A percentile compares a stretch with the other conserved stretches of the same genome.
phyloP scores from a whole-genome alignment of 2,113 vertebrate species.

The Zosterops japonicus region DNA sequence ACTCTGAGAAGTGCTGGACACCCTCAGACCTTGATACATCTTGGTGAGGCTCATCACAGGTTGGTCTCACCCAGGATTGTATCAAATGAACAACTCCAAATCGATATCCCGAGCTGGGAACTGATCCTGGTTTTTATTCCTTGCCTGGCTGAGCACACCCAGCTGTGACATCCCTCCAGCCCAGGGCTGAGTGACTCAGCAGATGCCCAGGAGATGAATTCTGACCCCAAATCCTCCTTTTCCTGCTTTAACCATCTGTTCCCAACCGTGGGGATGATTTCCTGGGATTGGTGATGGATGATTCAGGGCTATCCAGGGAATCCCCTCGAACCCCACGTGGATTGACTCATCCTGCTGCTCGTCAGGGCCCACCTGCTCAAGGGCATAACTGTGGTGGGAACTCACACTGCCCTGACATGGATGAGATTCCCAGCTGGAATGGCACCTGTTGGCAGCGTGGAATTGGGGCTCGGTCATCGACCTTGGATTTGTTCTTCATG shows the following conservation, averaged over 20 bases:
- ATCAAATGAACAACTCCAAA: background rate
- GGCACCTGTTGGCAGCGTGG: background rate
- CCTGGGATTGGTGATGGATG: constrained; percentile 6
- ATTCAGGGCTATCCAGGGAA: constrained; percentile 68
- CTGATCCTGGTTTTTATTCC: background rate
- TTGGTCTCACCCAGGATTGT: background rate
- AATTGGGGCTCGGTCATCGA: background rate
- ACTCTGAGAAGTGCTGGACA: background rate
- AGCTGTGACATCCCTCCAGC: background rate
- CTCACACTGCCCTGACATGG: background rate
- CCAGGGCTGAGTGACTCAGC: constrained; percentile 51
- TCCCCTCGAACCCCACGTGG: constrained; percentile 29
- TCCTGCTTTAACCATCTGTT: constrained; percentile 20
- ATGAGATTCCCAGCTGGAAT: background rate
- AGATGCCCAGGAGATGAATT: background rate
- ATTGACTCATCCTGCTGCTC: constrained; percentile 49
- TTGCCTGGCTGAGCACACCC: background rate
- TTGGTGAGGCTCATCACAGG: background rate
- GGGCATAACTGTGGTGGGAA: constrained; percentile 25
- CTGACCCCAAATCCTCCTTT: background rate
- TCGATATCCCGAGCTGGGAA: background rate
- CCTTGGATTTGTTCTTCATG: background rate
- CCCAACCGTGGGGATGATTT: constrained; percentile 25
- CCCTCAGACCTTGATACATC: background rate
- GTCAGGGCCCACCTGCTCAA: constrained; percentile 60